These are phyloP conservation scores for Origma solitaria DNA, from an alignment of 2,113 vertebrate genomes.

Conservation along the genomic window DNA sequence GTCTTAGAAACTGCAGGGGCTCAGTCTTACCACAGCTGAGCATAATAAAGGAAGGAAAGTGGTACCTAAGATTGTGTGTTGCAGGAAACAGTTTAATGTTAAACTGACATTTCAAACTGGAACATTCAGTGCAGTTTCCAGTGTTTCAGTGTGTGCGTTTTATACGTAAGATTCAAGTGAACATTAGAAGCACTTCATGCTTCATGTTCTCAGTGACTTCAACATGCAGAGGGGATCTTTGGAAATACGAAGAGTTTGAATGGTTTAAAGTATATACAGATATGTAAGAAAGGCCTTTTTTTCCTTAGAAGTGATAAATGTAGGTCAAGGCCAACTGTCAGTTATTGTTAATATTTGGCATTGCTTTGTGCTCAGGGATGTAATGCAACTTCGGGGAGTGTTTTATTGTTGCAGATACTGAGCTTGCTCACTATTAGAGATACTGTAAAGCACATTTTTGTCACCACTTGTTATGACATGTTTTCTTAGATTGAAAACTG, in stretches of 20 bases:
- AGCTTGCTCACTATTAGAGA: background rate
- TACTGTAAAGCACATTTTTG: background rate
- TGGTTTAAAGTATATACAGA: background rate
- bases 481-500: background rate
- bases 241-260: background rate
- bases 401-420: background rate
- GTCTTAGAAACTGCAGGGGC: background rate
- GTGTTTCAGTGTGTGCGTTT: background rate
- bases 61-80: fast-evolving
- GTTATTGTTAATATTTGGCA: background rate
- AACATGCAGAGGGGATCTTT: background rate
- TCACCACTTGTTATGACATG: background rate
- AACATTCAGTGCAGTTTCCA: background rate
- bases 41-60: background rate
- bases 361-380: background rate
- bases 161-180: background rate
- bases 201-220: background rate
- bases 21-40: background rate
- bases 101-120: background rate
- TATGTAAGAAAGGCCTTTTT: background rate
- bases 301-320: background rate
- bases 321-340: background rate
- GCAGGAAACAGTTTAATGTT: background rate
- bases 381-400: background rate
- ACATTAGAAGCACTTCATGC: background rate